A percentile compares a stretch with the other conserved stretches of the same genome.
These are phyloP conservation scores for Tragelaphus imberbis DNA, from an alignment of 2,113 vertebrate species.

Conservation along the genomic window DNA sequence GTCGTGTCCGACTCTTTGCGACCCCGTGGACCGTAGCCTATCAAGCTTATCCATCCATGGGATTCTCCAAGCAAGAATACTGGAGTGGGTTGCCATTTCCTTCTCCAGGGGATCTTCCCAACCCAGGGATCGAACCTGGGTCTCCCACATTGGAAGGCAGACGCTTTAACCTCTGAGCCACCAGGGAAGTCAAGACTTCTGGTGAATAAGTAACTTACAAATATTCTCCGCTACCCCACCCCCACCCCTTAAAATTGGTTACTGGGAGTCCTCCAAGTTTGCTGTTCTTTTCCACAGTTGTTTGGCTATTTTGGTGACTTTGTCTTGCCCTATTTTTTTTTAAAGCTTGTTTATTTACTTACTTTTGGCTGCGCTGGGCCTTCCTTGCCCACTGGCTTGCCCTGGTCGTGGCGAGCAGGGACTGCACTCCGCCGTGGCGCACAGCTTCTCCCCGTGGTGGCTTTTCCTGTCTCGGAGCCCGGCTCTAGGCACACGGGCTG, in stretches of 20 bases:
- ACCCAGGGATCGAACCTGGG: too few species aligned
- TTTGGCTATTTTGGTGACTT: neutral
- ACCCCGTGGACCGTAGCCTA: too few species aligned
- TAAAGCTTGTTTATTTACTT: neutral
- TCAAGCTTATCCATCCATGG: too few species aligned
- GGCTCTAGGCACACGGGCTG: neutral
- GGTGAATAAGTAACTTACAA: neutral
- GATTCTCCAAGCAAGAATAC: too few species aligned
- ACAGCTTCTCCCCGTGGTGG: fast-evolving
- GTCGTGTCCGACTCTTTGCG: too few species aligned
- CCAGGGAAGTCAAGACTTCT: too few species aligned
- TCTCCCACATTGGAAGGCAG: too few species aligned
- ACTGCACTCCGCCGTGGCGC: fast-evolving
- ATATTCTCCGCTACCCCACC: neutral
- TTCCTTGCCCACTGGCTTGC: neutral
- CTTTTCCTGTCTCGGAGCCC: fast-evolving
- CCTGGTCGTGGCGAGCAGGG: neutral
- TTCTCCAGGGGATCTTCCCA: too few species aligned
- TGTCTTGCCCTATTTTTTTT: neutral
- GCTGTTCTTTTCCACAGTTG: neutral
- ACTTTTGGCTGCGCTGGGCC: neutral
- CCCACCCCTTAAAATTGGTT: neutral
- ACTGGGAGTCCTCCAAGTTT: neutral
- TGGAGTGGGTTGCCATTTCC: too few species aligned
- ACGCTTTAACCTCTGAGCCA: too few species aligned